Conservation (phyloP, 2,797 vertebrate species). For the Mus caroli region DNA sequence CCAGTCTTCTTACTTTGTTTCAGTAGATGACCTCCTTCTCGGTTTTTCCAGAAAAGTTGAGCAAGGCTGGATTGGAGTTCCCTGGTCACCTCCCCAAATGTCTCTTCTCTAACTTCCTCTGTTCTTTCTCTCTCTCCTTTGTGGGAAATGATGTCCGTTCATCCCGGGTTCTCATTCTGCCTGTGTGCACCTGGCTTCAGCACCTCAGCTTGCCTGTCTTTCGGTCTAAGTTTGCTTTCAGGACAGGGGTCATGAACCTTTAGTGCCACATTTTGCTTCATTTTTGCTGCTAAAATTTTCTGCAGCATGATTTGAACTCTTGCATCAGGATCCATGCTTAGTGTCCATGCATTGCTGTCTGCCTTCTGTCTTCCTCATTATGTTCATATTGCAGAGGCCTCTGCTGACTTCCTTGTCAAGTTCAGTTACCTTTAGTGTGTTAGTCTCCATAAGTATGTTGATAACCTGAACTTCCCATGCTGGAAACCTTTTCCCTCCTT, state of each 20-base stretch:
- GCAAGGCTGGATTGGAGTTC: background rate
- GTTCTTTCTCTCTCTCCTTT: background rate
- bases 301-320: background rate
- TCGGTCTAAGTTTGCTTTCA: background rate
- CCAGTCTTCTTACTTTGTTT: background rate
- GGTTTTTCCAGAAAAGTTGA: conserved; percentile 5
- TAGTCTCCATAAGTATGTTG: background rate
- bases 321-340: background rate
- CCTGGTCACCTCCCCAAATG: background rate
- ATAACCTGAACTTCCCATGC: background rate
- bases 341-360: background rate
- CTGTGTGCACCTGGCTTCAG: conserved; percentile 1
- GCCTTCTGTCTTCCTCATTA: background rate
- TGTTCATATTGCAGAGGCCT: background rate
- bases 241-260: background rate
- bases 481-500: background rate
- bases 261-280: background rate
- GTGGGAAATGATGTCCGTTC: background rate
- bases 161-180: background rate
- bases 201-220: background rate
- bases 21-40: background rate
- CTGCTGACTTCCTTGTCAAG: background rate
- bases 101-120: background rate
- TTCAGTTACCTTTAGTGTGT: background rate
- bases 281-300: background rate